phyloP scores from a whole-genome alignment of 2,113 vertebrate genomes.

The Dromiciops gliroides region DNA sequence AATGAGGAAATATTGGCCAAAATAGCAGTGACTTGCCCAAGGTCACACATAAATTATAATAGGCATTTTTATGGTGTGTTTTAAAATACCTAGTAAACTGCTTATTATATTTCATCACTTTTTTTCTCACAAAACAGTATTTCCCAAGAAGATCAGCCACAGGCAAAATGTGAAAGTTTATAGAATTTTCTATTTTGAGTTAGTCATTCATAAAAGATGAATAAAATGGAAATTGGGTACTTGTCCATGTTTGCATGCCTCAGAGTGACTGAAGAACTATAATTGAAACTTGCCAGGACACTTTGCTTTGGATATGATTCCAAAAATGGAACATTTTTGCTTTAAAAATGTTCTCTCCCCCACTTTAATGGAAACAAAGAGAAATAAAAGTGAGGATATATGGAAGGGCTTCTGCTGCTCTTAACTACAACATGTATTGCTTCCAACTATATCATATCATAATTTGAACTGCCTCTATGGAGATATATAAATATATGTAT shows the following conservation, averaged over 20 bases:
- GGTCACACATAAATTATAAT: neutral
- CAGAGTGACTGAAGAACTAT: neutral
- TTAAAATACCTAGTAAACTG: neutral
- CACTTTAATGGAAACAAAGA: neutral
- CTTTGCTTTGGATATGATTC: constrained; percentile 27
- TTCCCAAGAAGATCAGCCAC: neutral
- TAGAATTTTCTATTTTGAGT: neutral
- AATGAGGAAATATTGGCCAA: neutral
- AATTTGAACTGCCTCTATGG: neutral
- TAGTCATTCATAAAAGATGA: constrained; percentile 6
- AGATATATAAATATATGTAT: constrained; percentile 9
- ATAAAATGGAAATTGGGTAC: neutral
- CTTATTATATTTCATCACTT: neutral
- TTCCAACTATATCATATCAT: neutral
- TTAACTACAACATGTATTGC: neutral
- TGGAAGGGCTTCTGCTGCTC: neutral
- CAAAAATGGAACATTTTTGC: constrained; percentile 23
- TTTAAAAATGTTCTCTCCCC: neutral
- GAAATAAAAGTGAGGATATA: neutral
- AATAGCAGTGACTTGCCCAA: constrained; percentile 16
- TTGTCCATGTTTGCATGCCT: neutral
- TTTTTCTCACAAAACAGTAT: neutral
- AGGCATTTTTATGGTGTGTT: neutral
- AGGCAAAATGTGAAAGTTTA: neutral
- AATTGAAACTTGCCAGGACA: neutral